Evolutionary conservation across 2,888 invertebrate genomes (phyloP), one percentile per base, ranked within the genome.

Genomic region (Phytoseiulus persimilis): DNA sequence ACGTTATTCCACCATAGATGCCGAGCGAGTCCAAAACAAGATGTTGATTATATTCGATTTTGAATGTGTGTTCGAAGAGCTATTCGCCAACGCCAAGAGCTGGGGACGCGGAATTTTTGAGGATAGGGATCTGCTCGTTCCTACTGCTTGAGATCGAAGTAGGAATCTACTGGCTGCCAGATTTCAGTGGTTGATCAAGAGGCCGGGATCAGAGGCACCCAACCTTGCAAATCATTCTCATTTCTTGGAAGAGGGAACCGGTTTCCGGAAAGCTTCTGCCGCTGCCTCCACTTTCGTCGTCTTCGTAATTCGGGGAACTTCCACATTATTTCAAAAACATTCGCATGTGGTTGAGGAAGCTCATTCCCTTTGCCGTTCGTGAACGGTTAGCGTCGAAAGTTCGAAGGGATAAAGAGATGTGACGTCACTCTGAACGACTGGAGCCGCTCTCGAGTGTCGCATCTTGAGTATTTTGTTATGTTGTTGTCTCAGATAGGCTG

Each of bases 401-500:
- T 28, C 65, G 65, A 65, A 65, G 65, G 65, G 18, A 65, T 65
- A 28, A 65, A 65, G 65, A 65, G 65, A 65, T 65, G 65, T 65
- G 28, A 28, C 65, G 65, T 65, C 65, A 65, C 65, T 65, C 65
- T 65, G 65, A 65, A 6, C 65, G 65, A 65, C 23, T 65, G 28
- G 18, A 65, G 33, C 87, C 45, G 87, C 23, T 33, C 32, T 32
- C 31, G 87, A 87, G 87, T 87, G 87, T 32, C 31, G 87, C 33
- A 32, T 33, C 18, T 33, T 33, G 87, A 39, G 32, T 31, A 87
- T 87, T 87, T 87, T 33, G 45, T 87, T 87, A 31, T n/a, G 18
- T 87, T 87, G 87, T 87, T 87, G 87, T 87, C 87, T 87, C 87
- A 87, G 87, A 87, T 39, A 87, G 87, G 87, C 87, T 87, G 87